These are phyloP conservation scores for Calyptomena viridis DNA, from an alignment of 2,113 vertebrate genomes.

Conservation along the genomic window DNA sequence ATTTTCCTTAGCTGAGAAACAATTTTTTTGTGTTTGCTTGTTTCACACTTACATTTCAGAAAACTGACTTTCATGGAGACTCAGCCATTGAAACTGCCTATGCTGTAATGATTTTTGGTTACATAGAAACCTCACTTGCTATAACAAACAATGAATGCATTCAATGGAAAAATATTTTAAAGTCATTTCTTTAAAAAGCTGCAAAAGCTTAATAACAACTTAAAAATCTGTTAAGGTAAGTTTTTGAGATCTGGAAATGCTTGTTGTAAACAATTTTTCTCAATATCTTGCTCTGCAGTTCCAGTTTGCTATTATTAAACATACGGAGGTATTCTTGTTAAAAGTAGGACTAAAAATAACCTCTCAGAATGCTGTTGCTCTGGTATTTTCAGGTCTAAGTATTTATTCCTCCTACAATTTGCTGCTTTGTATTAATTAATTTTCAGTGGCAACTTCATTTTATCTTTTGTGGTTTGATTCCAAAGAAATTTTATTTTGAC, in stretches of 20 bases:
- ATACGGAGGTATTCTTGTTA: background rate
- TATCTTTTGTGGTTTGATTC: background rate
- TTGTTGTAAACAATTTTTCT: background rate
- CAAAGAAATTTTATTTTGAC: background rate
- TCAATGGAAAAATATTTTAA: background rate
- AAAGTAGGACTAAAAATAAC: constrained; percentile 14
- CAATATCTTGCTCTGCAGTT: constrained; percentile 3
- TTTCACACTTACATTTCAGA: background rate
- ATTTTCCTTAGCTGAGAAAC: background rate
- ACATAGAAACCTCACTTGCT: background rate
- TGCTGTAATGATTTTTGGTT: constrained; percentile 6
- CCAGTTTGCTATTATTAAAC: constrained; percentile 30
- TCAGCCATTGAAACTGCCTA: background rate
- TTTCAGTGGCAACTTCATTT: background rate
- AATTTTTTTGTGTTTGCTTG: background rate
- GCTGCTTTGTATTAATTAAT: background rate
- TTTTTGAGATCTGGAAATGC: background rate
- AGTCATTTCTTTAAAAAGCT: background rate
- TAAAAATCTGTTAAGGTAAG: background rate
- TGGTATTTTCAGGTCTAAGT: background rate
- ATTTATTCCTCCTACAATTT: background rate
- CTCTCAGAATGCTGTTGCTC: background rate
- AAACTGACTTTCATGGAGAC: background rate
- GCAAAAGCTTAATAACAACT: background rate
- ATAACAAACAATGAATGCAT: background rate